Conservation (phyloP, 2,113 vertebrate genomes). For the Orthonyx spaldingii region DNA sequence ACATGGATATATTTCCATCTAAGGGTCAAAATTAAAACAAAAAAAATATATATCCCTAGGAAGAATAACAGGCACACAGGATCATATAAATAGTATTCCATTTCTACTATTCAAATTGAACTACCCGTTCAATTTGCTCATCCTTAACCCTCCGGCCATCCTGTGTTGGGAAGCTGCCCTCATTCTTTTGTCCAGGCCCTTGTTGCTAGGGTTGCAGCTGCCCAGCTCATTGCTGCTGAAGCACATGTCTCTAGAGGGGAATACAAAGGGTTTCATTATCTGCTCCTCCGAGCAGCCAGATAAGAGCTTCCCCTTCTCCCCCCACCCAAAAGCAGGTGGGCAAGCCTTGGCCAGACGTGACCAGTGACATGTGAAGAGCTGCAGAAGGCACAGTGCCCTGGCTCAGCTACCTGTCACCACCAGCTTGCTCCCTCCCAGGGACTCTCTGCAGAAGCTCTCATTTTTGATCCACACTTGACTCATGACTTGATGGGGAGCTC, state of each 20-base stretch:
- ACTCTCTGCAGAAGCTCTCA: not conserved
- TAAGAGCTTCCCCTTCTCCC: not conserved
- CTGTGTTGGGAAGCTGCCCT: constrained; percentile 57
- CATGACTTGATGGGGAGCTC: not conserved
- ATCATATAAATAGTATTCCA: not conserved
- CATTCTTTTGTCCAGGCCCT: constrained; percentile 63
- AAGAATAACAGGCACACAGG: not conserved
- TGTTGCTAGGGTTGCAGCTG: constrained; percentile 78
- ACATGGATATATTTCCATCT: rapidly evolving
- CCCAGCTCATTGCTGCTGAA: constrained; percentile 50
- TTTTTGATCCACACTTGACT: not conserved
- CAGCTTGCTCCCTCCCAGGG: not conserved
- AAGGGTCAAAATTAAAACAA: not conserved
- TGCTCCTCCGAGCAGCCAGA: constrained; percentile 22
- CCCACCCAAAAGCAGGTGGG: not conserved
- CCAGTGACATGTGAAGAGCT: not conserved
- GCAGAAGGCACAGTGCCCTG: not conserved
- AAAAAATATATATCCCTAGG: rapidly evolving
- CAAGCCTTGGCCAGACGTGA: not conserved
- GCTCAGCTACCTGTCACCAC: not conserved
- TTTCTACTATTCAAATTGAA: too few relatives aligned
- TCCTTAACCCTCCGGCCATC: constrained; percentile 3
- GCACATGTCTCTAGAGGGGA: constrained; percentile 37
- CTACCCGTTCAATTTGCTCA: constrained; percentile 34
- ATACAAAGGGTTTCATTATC: constrained; percentile 74